phyloP scores from a whole-genome alignment of 2,888 invertebrate species.

The Synergus umbraculus region DNA sequence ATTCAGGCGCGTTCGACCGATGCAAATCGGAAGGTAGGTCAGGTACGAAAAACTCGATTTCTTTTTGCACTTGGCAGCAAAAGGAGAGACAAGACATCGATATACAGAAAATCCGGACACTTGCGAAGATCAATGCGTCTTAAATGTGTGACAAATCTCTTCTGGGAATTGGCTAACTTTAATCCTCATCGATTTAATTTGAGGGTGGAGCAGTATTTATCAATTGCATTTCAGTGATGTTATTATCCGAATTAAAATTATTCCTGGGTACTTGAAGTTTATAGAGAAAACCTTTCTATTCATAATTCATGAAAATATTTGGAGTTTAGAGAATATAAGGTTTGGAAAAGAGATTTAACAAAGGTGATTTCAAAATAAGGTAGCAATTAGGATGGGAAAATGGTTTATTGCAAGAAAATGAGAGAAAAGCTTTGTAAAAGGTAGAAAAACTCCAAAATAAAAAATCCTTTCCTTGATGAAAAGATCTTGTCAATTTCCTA shows the following conservation, averaged over 20 bases:
- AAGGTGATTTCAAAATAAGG: not conserved
- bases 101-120: slow-evolving; percentile 42
- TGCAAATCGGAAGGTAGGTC: slow-evolving; percentile 68
- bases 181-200: slow-evolving; percentile 7
- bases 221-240: not conserved
- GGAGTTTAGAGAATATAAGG: too few species aligned
- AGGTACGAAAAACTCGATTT: slow-evolving; percentile 54
- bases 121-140: not conserved
- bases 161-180: slow-evolving; percentile 14
- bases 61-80: slow-evolving; percentile 49
- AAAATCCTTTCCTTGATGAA: not conserved
- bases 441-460: not conserved
- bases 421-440: too few species aligned
- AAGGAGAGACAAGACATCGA: slow-evolving; percentile 53
- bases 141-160: slow-evolving; percentile 19
- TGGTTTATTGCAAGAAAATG: too few species aligned
- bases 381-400: too few species aligned
- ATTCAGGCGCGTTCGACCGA: slow-evolving; percentile 68
- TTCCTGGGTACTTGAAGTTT: not conserved
- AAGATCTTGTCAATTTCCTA: too few species aligned
- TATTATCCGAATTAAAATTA: not conserved
- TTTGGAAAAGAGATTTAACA: not conserved
- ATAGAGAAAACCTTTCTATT: not conserved
- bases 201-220: not conserved
- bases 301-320: not conserved